Evolutionary conservation across 2,797 vertebrate genomes (phyloP), one percentile per base, ranked within the genome.

Genomic region (Pelobates cultripes): DNA sequence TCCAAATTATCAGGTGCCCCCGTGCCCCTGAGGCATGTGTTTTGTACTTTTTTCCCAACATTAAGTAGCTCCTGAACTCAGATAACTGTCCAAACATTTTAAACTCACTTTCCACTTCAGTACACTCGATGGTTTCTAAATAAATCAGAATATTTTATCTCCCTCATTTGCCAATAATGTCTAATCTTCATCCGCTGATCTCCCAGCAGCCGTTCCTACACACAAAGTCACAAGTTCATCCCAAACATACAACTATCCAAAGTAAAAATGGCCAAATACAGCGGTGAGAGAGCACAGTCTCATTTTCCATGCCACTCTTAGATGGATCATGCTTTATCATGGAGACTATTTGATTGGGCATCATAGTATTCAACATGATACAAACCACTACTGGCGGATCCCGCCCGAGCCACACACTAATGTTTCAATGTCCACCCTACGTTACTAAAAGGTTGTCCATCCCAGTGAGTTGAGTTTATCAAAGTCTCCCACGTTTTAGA

Each of bases 181-280:
- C 61, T 77, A 64, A n/a, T 51, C 73, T 8, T 51, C 47, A 43
- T 28, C 43, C 17, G 12, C n/a, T 15, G 6, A 45, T 67, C 63
- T 10, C 74, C 51, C 17, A 17, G 70, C 80, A 67, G 75, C 41
- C 17, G 41, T 10, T 7, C 80, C 42, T 40, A 60, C 74, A 55
- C 9, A 61, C 53, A n/a, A 45, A 77, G 45, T 73, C 80, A 77
- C 70, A 45, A 72, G 69, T 66, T 28, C 60, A 77, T 43, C 40
- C 17, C 66, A 60, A 57, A 51, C 47, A 6, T 51, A 51, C 2
- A 51, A 6, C 42, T n/a, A 28, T 66, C 63, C 63, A 41, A 47
- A 71, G 15, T 8, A 51, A 61, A 47, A 51, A 71, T 7, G 6
- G 17, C 45, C 28, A 3, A 42, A 51, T 15, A n/a, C 69, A 8